Evolutionary conservation across 2,797 vertebrate genomes (phyloP).

Genomic region (Melanotaenia boesemani): DNA sequence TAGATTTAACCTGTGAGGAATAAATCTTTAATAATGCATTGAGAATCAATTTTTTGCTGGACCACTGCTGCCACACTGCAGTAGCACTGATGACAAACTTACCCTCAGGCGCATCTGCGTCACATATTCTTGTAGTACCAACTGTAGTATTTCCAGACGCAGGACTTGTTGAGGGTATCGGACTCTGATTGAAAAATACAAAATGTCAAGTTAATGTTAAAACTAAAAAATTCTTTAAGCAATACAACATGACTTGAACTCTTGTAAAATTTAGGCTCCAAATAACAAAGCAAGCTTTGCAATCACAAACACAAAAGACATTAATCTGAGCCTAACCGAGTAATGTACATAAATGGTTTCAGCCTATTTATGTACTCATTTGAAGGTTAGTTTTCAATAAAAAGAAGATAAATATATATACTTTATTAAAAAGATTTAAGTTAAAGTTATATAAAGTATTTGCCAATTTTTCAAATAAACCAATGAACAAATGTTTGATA

Average conservation of each 20-base stretch:
- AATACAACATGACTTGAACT: constrained; percentile 8
- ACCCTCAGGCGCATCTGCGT: constrained; percentile 95
- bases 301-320: no score
- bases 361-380: no score
- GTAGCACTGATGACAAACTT: constrained; percentile 67
- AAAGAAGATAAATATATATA: no score
- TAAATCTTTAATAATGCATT: constrained; percentile 57
- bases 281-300: neutral
- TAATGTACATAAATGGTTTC: no score
- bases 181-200: constrained; percentile 72
- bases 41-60: constrained; percentile 42
- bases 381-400: no score
- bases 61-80: constrained; percentile 35
- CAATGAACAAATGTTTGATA: neutral
- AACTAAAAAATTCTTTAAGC: neutral
- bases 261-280: neutral
- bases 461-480: no score
- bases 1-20: constrained; percentile 30
- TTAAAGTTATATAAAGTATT: no score
- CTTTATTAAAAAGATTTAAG: no score
- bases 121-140: constrained; percentile 87
- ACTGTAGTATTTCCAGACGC: constrained; percentile 81
- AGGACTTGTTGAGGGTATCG: constrained; percentile 74
- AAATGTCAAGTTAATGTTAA: constrained; percentile 27
- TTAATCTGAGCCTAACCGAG: no score